phyloP scores from a whole-genome alignment of 2,113 vertebrate genomes.

The Microtus ochrogaster region DNA sequence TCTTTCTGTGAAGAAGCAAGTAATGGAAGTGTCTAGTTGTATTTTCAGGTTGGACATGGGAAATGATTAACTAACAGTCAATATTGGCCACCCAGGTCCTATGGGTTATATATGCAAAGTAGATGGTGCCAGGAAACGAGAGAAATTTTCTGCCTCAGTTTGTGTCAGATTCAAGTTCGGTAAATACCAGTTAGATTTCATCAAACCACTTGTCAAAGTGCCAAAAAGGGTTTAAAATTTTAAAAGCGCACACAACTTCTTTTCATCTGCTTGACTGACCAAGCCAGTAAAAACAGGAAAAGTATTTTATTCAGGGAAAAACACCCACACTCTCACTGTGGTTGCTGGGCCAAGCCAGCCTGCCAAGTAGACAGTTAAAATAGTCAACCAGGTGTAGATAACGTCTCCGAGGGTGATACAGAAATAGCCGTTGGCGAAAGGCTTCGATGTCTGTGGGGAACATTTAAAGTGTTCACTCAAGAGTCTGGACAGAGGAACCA shows the following conservation, averaged over 20 bases:
- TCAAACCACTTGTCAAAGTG: constrained; percentile 62
- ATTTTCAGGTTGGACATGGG: not conserved
- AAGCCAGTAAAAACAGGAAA: constrained; percentile 73
- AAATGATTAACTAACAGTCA: not conserved
- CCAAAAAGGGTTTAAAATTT: constrained; percentile 65
- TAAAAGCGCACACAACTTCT: constrained; percentile 53
- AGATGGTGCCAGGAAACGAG: not conserved
- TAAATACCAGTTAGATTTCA: constrained; percentile 68
- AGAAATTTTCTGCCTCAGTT: constrained; percentile 23
- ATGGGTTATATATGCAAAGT: not conserved
- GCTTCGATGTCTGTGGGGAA: constrained; percentile 33
- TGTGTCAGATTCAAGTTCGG: not conserved
- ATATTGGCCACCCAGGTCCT: not conserved
- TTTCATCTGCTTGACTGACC: constrained; percentile 76
- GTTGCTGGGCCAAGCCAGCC: constrained; percentile 27
- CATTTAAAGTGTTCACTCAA: not conserved
- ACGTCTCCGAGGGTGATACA: constrained; percentile 4
- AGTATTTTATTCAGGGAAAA: constrained; percentile 68
- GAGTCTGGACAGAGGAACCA: not conserved
- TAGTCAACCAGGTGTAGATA: constrained; percentile 62
- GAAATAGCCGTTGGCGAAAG: constrained; percentile 5
- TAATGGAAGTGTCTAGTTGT: not conserved
- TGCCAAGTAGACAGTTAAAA: constrained; percentile 64
- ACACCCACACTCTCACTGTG: constrained; percentile 29
- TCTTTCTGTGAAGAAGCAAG: not conserved